Conservation (phyloP, 2,888 invertebrate genomes). For the Helobdella robusta region DNA sequence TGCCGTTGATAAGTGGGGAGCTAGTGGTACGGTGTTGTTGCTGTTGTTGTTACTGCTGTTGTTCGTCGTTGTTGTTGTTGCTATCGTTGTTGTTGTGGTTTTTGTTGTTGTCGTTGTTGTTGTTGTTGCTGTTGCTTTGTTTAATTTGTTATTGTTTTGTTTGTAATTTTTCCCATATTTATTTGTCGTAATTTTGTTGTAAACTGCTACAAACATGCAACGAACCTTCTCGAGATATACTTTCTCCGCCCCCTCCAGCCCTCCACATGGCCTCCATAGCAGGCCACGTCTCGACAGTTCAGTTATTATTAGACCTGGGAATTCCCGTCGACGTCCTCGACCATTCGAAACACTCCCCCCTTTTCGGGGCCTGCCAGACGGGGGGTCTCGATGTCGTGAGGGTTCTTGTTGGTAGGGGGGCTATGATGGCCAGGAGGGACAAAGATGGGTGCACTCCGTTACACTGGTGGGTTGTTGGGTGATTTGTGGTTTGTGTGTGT, state of each 20-base stretch:
- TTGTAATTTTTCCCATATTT: no score
- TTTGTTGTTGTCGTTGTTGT: not conserved
- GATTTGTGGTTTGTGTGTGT: no score
- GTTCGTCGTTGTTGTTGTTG: not conserved
- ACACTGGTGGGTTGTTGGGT: conserved; percentile 50
- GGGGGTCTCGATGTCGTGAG: conserved; percentile 45
- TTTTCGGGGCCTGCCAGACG: conserved; percentile 39
- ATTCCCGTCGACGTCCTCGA: conserved; percentile 44
- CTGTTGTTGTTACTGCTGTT: no score
- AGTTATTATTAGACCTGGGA: conserved; percentile 43
- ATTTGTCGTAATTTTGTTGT: no score
- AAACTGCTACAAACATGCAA: no score
- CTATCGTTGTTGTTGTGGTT: not conserved
- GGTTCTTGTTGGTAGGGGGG: conserved; percentile 45
- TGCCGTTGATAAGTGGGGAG: conserved; percentile 47
- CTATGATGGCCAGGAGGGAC: conserved; percentile 45
- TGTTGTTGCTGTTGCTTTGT: not conserved
- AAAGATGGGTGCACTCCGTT: conserved; percentile 47
- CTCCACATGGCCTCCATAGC: conserved; percentile 48
- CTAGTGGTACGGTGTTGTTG: conserved; percentile 41
- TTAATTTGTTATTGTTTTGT: not conserved
- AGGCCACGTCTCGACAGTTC: conserved; percentile 45
- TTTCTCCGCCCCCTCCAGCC: conserved; percentile 38
- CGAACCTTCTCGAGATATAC: not conserved
- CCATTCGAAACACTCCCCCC: conserved; percentile 46